These are phyloP conservation scores for Brachionus plicatilis DNA, from an alignment of 1,140 invertebrate genomes.

Conservation along the genomic window DNA sequence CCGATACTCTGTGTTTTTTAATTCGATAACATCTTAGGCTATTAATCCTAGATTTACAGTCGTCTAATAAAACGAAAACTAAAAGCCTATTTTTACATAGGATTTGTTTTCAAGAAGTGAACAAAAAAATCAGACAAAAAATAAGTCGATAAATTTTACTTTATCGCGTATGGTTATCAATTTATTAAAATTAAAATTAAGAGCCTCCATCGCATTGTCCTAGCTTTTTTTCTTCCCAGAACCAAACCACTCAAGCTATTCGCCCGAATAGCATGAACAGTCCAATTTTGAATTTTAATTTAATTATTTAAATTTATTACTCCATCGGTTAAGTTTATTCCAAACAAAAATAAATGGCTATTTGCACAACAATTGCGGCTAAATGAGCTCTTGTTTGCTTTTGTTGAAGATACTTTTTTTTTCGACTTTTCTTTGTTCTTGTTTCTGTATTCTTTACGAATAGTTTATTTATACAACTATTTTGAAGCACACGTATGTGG, in stretches of 20 bases:
- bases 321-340: not conserved
- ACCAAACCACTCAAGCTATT: not conserved
- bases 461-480: not conserved
- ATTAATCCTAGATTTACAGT: constrained; percentile 33
- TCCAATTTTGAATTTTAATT: not conserved
- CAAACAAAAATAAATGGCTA: not conserved
- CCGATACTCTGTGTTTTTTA: not conserved
- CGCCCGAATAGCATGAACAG: not conserved
- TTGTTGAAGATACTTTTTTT: not conserved
- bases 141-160: not conserved
- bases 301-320: not conserved
- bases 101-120: not conserved
- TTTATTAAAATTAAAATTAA: constrained; percentile 1
- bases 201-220: not conserved
- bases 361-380: not conserved
- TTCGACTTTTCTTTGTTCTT: not conserved
- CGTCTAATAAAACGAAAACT: not conserved
- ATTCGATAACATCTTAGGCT: constrained; percentile 12
- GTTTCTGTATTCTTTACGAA: not conserved
- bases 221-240: not conserved
- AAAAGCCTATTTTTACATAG: constrained; percentile 6
- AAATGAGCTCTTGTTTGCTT: not conserved
- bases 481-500: not conserved
- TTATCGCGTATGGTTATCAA: not conserved
- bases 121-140: not conserved